phyloP scores from a whole-genome alignment of 2,113 vertebrate species.

The Gopherus evgoodei region DNA sequence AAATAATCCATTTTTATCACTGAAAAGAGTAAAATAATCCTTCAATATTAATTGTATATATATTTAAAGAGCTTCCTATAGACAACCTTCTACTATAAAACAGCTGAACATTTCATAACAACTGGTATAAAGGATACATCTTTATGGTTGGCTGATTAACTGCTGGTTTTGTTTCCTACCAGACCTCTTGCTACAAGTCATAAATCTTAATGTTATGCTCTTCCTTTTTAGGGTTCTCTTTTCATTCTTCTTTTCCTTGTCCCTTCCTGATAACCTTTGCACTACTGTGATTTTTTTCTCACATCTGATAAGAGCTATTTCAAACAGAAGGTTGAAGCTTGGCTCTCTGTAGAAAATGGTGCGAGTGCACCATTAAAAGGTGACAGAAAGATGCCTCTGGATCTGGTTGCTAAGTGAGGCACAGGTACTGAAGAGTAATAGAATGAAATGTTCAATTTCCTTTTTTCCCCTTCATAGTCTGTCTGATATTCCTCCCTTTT shows the following conservation, averaged over 20 bases:
- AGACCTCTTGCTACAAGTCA: constrained; percentile 52
- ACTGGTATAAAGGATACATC: constrained; percentile 62
- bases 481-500: not conserved
- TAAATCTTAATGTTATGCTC: constrained; percentile 51
- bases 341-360: not conserved
- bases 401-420: not conserved
- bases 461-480: not conserved
- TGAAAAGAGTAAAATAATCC: constrained; percentile 15
- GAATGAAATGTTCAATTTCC: not conserved
- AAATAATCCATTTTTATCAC: constrained; percentile 38
- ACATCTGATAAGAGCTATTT: not conserved
- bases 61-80: constrained; percentile 68
- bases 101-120: constrained; percentile 64
- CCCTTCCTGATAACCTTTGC: not conserved
- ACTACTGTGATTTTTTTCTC: not conserved
- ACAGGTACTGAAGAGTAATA: not conserved
- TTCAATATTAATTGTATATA: constrained; percentile 34
- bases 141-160: constrained; percentile 75
- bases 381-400: not conserved
- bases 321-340: not conserved
- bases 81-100: constrained; percentile 69
- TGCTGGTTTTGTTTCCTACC: constrained; percentile 65
- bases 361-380: not conserved
- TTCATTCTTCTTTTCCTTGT: not conserved
- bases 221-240: constrained; percentile 29